Evolutionary conservation across 2,888 invertebrate genomes (phyloP), one percentile per base, ranked within the genome.

Genomic region (Eristalinus aeneus): DNA sequence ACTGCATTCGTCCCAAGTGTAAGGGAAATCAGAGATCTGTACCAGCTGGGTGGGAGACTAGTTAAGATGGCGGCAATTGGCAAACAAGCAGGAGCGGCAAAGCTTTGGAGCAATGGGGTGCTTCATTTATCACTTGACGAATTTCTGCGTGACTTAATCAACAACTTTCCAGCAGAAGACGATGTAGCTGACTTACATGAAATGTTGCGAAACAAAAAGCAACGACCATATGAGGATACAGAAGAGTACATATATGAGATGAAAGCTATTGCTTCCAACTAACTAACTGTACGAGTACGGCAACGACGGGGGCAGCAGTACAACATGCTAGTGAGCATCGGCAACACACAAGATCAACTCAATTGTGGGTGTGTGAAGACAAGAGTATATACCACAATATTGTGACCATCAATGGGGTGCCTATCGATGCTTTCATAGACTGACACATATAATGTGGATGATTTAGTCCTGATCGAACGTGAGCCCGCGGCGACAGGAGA

Each of bases 401-500:
- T 32, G 64, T 36, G 20, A n/a, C 36, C 11, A 36, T 73, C 16
- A 79, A 79, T 27, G 67, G 54, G 11, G 27, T 60, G 10, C 12
- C 54, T 11, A 31, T 77, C 4, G 20, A 58, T 1, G 46, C 34
- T 5, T 72, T 72, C 22, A 53, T n/a, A 78, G 46, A 27, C 54
- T 10, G 32, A 11, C 10, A 54, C 54, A 3, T 67, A 67, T 8
- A 32, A 54, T 0, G 32, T 54, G 20, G 32, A 67, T 54, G 67
- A 67, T 16, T 20, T 54, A 20, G 54, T 67, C 2, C 54, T 67
- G 34, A 34, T 75, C n/a, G 58, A 58, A 20, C 58, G 65, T 20
- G 58, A 58, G 73, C 73, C 84, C n/a, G 64, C 54, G 10, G 39
- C 76, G 6, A 88, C 84, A 34, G 88, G 87, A 5, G 82, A 87